Percentiles rank a stretch among this genome's conserved stretches.
Evolutionary conservation across 1,140 invertebrate species (phyloP).

Genomic region (Meloidogyne hapla): DNA sequence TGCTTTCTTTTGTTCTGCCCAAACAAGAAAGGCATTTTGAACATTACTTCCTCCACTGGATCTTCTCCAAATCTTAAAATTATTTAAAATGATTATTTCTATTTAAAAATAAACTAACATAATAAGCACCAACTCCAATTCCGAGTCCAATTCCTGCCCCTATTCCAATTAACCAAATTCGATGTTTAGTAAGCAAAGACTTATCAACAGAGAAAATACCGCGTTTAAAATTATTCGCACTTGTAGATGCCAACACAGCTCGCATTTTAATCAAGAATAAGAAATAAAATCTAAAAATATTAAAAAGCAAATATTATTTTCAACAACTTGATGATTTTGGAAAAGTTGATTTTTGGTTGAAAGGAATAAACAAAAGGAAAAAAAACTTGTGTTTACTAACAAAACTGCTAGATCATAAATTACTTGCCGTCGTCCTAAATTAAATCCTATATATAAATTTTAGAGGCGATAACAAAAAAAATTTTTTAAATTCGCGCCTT

Average conservation of each 20-base stretch:
- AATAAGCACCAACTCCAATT: conserved; percentile 1
- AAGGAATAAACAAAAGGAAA: too few species aligned
- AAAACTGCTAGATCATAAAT: too few species aligned
- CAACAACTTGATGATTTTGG: too few species aligned
- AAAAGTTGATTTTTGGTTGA: too few species aligned
- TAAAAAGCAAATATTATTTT: too few species aligned
- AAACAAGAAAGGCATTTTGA: background rate
- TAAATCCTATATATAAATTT: too few species aligned
- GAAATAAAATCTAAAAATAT: background rate
- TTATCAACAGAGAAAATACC: background rate
- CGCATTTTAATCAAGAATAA: background rate
- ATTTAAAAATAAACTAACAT: background rate
- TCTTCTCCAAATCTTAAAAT: background rate
- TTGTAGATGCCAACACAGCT: background rate
- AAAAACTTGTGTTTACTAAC: too few species aligned
- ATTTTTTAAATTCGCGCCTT: too few species aligned
- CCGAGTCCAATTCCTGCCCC: background rate
- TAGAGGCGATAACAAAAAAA: too few species aligned
- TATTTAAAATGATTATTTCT: background rate
- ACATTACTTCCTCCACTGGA: background rate
- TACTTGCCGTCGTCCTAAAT: too few species aligned
- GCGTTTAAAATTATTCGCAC: background rate
- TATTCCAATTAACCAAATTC: background rate
- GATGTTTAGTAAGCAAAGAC: background rate
- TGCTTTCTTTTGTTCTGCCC: conserved; percentile 14